Conservation (phyloP, 2,113 vertebrate genomes). For the Corythoichthys haematopterus region DNA sequence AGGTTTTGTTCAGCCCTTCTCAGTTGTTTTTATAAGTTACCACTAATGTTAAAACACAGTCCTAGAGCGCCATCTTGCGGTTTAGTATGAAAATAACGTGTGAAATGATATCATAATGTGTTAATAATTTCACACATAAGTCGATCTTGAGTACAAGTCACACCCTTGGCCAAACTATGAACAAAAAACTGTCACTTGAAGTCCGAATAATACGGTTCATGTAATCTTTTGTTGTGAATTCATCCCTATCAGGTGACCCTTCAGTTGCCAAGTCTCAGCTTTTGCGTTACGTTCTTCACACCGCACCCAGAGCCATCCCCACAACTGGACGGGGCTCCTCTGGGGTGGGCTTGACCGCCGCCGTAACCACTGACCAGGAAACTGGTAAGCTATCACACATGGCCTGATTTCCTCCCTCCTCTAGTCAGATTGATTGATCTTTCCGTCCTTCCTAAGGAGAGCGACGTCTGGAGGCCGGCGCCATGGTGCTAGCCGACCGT, state of each 20-base stretch:
- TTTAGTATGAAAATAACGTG: too few species aligned
- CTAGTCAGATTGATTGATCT: background rate
- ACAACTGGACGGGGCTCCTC: constrained; percentile 97
- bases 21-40: too few species aligned
- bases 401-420: background rate
- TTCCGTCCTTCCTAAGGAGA: constrained; percentile 71
- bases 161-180: too few species aligned
- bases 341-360: constrained; percentile 89
- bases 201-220: background rate
- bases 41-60: too few species aligned
- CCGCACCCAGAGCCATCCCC: constrained; percentile 87
- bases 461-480: constrained; percentile 88
- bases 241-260: constrained; percentile 80
- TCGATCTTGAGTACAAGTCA: too few species aligned
- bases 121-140: too few species aligned
- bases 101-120: too few species aligned
- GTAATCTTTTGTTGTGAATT: background rate
- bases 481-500: constrained; percentile 94
- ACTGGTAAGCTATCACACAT: constrained; percentile 73
- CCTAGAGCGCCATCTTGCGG: too few species aligned
- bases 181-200: too few species aligned
- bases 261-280: constrained; percentile 97
- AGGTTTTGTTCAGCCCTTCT: too few species aligned
- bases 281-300: constrained; percentile 88
- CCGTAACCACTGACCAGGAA: constrained; percentile 94